Percentiles rank a stretch among this genome's conserved stretches.
phyloP scores from a whole-genome alignment of 2,113 vertebrate genomes.

The Hippolais icterina region DNA sequence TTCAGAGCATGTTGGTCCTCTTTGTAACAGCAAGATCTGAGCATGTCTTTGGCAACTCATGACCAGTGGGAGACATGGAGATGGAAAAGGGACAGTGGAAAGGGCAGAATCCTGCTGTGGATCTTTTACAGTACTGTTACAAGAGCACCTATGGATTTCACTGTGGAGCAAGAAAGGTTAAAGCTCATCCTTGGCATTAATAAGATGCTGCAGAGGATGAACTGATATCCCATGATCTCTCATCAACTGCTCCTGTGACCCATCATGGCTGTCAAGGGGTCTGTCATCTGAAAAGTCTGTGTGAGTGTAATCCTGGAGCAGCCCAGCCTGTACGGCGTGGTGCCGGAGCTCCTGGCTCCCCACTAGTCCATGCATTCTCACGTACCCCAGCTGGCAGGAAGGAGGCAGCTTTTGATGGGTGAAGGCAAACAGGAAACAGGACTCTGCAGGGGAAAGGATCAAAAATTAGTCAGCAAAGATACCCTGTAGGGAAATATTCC shows the following conservation, averaged over 20 bases:
- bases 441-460: slow-evolving; percentile 74
- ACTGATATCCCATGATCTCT: neutral
- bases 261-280: neutral
- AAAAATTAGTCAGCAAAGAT: neutral
- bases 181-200: slow-evolving; percentile 78
- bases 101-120: neutral
- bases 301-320: slow-evolving; percentile 34
- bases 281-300: neutral
- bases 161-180: slow-evolving; percentile 48
- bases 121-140: neutral
- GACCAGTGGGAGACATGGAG: neutral
- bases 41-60: slow-evolving; percentile 32
- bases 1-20: neutral
- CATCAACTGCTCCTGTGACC: slow-evolving; percentile 17
- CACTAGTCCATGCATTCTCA: slow-evolving; percentile 78
- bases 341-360: slow-evolving; percentile 61
- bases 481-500: neutral
- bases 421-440: slow-evolving; percentile 89
- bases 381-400: slow-evolving; percentile 88
- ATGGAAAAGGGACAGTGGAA: neutral
- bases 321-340: slow-evolving; percentile 47
- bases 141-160: neutral
- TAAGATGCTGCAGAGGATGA: slow-evolving; percentile 57
- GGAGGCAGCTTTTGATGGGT: slow-evolving; percentile 84
- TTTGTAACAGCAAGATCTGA: neutral